Percentiles rank a stretch among this genome's conserved stretches.
These are phyloP conservation scores for Dendroctonus ponderosae DNA, from an alignment of 1,140 invertebrate genomes.

Conservation along the genomic window DNA sequence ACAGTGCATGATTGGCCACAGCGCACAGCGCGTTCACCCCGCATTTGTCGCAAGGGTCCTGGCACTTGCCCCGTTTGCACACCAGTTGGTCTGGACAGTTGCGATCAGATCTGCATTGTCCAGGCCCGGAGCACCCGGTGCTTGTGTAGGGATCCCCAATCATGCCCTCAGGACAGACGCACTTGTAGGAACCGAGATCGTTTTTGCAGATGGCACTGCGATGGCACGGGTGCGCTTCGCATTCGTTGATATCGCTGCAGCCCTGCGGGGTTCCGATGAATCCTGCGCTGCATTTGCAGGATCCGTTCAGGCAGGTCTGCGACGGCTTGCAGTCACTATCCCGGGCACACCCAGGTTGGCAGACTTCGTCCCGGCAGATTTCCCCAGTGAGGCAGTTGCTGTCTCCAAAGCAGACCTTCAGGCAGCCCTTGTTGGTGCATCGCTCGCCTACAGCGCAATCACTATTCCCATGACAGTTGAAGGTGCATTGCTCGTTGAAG, in stretches of 20 bases:
- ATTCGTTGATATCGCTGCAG: constrained; percentile 78
- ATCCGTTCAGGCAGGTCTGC: constrained; percentile 75
- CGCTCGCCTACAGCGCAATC: constrained; percentile 80
- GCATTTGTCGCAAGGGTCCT: constrained; percentile 73
- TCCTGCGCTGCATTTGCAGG: constrained; percentile 74
- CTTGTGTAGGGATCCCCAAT: constrained; percentile 74
- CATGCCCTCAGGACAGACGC: constrained; percentile 71
- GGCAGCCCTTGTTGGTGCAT: constrained; percentile 74
- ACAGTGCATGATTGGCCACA: constrained; percentile 66
- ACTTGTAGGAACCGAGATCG: constrained; percentile 75
- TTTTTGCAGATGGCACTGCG: constrained; percentile 75
- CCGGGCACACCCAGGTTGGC: constrained; percentile 76
- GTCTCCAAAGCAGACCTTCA: constrained; percentile 84
- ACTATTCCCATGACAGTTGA: constrained; percentile 67
- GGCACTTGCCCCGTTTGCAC: constrained; percentile 71
- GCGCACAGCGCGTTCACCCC: constrained; percentile 72
- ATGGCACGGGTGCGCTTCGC: constrained; percentile 77
- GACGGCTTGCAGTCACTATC: constrained; percentile 76
- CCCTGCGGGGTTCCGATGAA: constrained; percentile 67
- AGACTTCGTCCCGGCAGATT: constrained; percentile 77
- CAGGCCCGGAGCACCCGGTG: constrained; percentile 68
- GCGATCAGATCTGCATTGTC: constrained; percentile 66
- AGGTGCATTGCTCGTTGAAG: constrained; percentile 69
- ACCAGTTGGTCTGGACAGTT: constrained; percentile 72
- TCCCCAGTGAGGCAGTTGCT: constrained; percentile 86